A percentile compares a stretch with the other conserved stretches of the same genome.
phyloP scores from a whole-genome alignment of 1,140 invertebrate species.

The Drosophila sulfurigaster region DNA sequence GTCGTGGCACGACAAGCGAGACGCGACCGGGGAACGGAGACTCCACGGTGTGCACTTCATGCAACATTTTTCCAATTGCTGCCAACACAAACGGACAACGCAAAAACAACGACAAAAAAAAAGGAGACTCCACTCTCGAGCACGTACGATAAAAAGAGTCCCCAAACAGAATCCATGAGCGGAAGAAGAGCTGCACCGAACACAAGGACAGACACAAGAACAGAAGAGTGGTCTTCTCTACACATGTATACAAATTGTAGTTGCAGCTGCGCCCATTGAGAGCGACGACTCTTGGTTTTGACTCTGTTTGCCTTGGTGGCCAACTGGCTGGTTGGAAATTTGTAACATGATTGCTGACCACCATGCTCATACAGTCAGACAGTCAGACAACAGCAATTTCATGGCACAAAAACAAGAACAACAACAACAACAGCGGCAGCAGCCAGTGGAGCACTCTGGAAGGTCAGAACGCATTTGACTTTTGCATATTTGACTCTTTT shows the following conservation, averaged over 20 bases:
- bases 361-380: constrained; percentile 17
- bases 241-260: constrained; percentile 77
- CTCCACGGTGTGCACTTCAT: constrained; percentile 53
- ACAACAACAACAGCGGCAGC: constrained; percentile 9
- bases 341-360: constrained; percentile 72
- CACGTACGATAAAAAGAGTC: constrained; percentile 59
- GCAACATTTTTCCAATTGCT: constrained; percentile 79
- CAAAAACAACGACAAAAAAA: not conserved
- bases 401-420: not conserved
- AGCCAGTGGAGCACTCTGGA: not conserved
- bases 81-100: constrained; percentile 41
- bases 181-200: not conserved
- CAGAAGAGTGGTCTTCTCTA: constrained; percentile 25
- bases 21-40: not conserved
- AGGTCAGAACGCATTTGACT: constrained; percentile 67
- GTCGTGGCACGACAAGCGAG: constrained; percentile 25
- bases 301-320: constrained; percentile 38
- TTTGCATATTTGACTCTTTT: constrained; percentile 78
- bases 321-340: constrained; percentile 61
- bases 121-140: constrained; percentile 46
- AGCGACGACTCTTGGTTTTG: constrained; percentile 32
- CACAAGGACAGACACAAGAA: not conserved
- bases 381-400: constrained; percentile 40
- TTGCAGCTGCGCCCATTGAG: constrained; percentile 56
- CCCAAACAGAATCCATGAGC: constrained; percentile 45